Conservation (phyloP, 2,113 vertebrate genomes). For the Nicator chloris region DNA sequence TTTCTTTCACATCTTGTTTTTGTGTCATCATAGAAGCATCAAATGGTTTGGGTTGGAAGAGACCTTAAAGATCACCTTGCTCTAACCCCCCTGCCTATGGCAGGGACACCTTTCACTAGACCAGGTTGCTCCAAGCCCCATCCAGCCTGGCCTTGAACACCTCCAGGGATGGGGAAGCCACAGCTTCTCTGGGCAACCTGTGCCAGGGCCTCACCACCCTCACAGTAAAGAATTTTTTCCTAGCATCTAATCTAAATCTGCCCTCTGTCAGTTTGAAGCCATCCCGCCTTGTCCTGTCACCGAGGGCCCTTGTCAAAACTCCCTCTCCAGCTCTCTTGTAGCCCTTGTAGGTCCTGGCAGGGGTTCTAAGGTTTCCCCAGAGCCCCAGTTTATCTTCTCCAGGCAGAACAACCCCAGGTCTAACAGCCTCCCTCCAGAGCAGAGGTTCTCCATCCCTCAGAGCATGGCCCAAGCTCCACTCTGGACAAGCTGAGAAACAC, state of each 20-base stretch:
- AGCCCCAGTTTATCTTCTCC: neutral
- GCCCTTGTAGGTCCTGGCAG: neutral
- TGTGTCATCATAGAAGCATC: neutral
- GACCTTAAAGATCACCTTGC: neutral
- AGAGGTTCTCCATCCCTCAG: neutral
- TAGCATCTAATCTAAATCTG: neutral
- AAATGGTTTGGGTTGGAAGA: neutral
- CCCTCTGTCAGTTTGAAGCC: neutral
- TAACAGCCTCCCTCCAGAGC: neutral
- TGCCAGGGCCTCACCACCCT: neutral
- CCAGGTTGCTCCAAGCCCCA: neutral
- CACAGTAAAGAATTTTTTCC: neutral
- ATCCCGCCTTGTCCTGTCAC: neutral
- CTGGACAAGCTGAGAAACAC: neutral
- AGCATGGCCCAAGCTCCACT: neutral
- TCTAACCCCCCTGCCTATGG: neutral
- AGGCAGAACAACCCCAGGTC: neutral
- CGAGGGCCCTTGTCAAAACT: neutral
- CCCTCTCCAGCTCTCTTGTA: neutral
- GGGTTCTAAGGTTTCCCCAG: neutral
- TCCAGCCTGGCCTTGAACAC: neutral
- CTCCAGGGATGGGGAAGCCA: neutral
- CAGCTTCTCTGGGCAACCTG: neutral
- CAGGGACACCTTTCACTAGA: neutral
- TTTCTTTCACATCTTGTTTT: neutral